Conservation (phyloP, 2,113 vertebrate genomes). For the Marmota flaviventris region DNA sequence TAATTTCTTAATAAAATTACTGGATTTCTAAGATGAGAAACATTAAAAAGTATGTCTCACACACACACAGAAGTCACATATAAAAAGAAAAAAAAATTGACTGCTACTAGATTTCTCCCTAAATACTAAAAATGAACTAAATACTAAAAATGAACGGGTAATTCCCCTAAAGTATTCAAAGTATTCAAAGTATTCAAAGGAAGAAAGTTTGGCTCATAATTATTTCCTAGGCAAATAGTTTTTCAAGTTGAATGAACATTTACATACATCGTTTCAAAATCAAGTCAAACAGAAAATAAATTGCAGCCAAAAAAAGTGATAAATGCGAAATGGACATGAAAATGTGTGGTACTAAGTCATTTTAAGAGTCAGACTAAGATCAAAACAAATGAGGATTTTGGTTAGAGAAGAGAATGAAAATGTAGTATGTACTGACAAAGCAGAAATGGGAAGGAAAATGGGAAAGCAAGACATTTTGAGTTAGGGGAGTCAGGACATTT, state of each 20-base stretch:
- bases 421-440: neutral
- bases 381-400: neutral
- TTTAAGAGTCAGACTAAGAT: neutral
- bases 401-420: neutral
- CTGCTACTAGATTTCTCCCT: neutral
- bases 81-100: neutral
- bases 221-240: neutral
- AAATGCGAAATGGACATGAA: neutral
- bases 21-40: neutral
- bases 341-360: neutral
- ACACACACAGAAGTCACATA: neutral
- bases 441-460: neutral
- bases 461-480: neutral
- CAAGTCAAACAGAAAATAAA: constrained; percentile 42
- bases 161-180: neutral
- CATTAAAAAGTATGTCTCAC: neutral
- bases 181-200: constrained; percentile 24
- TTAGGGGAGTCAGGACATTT: neutral
- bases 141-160: neutral
- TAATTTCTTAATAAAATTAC: neutral
- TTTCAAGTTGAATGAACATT: constrained; percentile 54
- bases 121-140: neutral
- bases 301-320: constrained; percentile 10
- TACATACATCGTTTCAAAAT: neutral
- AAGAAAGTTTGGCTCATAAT: neutral